phyloP scores from a whole-genome alignment of 2,113 vertebrate genomes.

The Cariama cristata region DNA sequence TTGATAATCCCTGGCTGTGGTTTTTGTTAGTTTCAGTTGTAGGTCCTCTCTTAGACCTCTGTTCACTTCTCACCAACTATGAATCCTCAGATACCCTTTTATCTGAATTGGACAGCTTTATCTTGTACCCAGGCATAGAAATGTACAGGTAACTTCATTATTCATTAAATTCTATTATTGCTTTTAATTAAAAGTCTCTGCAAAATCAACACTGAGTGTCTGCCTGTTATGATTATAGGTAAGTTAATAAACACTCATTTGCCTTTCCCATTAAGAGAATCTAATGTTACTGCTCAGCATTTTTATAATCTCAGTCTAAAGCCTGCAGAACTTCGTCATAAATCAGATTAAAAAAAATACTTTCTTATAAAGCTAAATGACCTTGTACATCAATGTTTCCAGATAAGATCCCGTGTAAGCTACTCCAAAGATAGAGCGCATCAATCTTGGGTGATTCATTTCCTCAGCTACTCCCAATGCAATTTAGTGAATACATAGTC shows the following conservation, averaged over 20 bases:
- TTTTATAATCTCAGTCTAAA: background rate
- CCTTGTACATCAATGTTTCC: slow-evolving; percentile 23
- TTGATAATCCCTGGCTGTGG: rapidly evolving
- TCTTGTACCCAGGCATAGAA: background rate
- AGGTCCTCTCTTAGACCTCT: background rate
- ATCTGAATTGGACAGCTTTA: background rate
- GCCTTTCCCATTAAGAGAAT: background rate
- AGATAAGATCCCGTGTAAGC: slow-evolving; percentile 20
- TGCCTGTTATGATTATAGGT: background rate
- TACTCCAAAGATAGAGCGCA: slow-evolving; percentile 13
- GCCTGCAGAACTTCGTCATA: background rate
- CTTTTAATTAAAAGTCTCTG: slow-evolving; percentile 13
- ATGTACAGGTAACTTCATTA: background rate
- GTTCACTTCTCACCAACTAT: background rate
- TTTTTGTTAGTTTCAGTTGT: background rate
- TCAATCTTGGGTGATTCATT: slow-evolving; percentile 47
- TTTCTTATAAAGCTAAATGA: slow-evolving; percentile 44
- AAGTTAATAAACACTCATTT: slow-evolving; percentile 17
- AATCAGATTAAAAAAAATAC: slow-evolving; percentile 11
- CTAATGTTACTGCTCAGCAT: background rate
- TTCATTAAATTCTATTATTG: background rate
- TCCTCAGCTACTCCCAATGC: background rate
- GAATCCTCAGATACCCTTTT: background rate
- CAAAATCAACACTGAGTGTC: background rate
- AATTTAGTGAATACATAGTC: slow-evolving; percentile 14